Percentiles rank a stretch among this genome's conserved stretches.
Evolutionary conservation across 2,113 vertebrate genomes (phyloP).

Genomic region (Phrynocephalus versicolor): DNA sequence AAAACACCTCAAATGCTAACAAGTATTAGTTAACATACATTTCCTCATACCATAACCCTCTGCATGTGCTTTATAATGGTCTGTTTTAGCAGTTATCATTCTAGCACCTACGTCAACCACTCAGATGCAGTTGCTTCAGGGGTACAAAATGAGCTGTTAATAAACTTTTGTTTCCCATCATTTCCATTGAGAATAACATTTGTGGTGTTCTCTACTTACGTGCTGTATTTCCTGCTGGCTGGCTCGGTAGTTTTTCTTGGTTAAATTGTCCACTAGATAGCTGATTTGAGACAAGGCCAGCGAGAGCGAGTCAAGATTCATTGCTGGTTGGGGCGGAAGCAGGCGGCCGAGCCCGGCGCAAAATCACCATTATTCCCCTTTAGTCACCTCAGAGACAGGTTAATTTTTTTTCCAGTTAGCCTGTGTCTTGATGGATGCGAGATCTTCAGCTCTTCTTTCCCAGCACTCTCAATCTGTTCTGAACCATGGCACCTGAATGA

Average conservation of each 20-base stretch:
- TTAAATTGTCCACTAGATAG: slow-evolving; percentile 99
- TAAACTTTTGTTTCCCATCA: neutral
- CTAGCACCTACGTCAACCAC: fast-evolving
- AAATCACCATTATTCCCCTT: slow-evolving; percentile 99
- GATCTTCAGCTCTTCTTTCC: slow-evolving; percentile 79
- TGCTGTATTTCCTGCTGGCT: slow-evolving; percentile 99
- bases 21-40: too few species aligned
- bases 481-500: slow-evolving; percentile 89
- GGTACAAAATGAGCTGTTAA: fast-evolving
- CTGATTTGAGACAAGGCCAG: slow-evolving; percentile 99
- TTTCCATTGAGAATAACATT: neutral
- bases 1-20: too few species aligned
- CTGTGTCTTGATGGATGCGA: slow-evolving; percentile 78
- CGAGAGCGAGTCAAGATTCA: slow-evolving; percentile 99
- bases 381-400: slow-evolving; percentile 99
- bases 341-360: slow-evolving; percentile 99
- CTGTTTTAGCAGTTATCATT: too few species aligned
- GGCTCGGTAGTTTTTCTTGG: slow-evolving; percentile 99
- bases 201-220: slow-evolving; percentile 79
- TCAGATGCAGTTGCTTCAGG: fast-evolving
- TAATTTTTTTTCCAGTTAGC: slow-evolving; percentile 90
- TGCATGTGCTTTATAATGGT: too few species aligned
- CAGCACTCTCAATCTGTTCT: slow-evolving; percentile 81
- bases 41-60: too few species aligned
- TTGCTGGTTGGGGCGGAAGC: slow-evolving; percentile 99